phyloP scores from a whole-genome alignment of 2,888 invertebrate genomes.

The Caenorhabditis japonica region DNA sequence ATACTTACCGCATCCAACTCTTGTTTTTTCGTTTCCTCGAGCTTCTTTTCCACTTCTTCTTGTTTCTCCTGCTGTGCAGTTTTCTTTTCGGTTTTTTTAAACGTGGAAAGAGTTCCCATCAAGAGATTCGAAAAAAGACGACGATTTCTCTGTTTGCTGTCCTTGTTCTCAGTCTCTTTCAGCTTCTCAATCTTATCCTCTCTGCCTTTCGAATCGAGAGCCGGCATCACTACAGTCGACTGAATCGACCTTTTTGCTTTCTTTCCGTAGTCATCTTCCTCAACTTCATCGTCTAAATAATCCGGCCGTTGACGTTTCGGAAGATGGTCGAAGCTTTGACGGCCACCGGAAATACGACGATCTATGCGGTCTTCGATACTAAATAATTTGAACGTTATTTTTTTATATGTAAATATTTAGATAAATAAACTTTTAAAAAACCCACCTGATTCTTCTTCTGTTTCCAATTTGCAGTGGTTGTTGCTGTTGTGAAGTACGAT shows the following conservation, averaged over 20 bases:
- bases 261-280: constrained; percentile 33
- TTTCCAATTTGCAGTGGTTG: constrained; percentile 11
- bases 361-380: constrained; percentile 33
- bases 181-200: constrained; percentile 88
- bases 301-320: constrained; percentile 43
- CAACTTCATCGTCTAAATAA: constrained; percentile 42
- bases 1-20: constrained; percentile 86
- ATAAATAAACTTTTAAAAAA: not conserved
- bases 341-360: constrained; percentile 15
- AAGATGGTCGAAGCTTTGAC: constrained; percentile 24
- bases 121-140: constrained; percentile 93
- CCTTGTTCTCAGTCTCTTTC: constrained; percentile 79
- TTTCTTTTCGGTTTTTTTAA: constrained; percentile 87
- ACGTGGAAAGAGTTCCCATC: constrained; percentile 93
- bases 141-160: constrained; percentile 82
- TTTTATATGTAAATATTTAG: too few relatives aligned
- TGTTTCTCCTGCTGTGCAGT: constrained; percentile 85
- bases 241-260: constrained; percentile 48
- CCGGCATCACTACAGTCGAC: constrained; percentile 73
- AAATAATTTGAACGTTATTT: not conserved
- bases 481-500: constrained; percentile 4
- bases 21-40: constrained; percentile 90
- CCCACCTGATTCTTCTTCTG: constrained; percentile 17
- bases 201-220: constrained; percentile 85
- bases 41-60: constrained; percentile 90